Conservation (phyloP, 2,888 invertebrate genomes). For the Protonemura montana region DNA sequence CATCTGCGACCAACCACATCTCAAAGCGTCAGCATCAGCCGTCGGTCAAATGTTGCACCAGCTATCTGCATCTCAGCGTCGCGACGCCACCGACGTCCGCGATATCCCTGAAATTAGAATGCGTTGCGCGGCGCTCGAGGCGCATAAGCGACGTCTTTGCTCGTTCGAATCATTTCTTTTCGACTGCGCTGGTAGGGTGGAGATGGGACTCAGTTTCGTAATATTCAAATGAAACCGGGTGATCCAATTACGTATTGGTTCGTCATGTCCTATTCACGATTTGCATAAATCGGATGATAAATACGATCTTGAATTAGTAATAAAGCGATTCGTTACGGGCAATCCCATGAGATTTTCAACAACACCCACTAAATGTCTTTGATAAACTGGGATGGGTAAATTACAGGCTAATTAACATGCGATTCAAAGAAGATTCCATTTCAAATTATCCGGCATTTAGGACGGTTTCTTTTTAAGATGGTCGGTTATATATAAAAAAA, state of each 20-base stretch:
- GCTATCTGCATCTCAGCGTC: conserved; percentile 15
- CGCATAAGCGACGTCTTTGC: not conserved
- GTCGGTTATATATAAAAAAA: too few species aligned
- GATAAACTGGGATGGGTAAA: not conserved
- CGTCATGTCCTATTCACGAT: not conserved
- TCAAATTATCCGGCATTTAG: too few species aligned
- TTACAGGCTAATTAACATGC: not conserved
- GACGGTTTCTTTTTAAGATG: too few species aligned
- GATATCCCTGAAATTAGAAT: not conserved
- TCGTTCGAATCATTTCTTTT: not conserved
- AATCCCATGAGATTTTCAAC: not conserved
- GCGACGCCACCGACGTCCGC: not conserved
- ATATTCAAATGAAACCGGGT: not conserved
- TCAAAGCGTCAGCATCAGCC: not conserved
- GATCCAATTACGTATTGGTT: not conserved
- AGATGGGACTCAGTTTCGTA: not conserved
- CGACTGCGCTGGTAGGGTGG: not conserved
- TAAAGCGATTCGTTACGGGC: not conserved
- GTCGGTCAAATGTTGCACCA: not conserved
- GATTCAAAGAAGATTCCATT: not conserved
- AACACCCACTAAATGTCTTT: not conserved
- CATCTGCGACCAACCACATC: conserved; percentile 31
- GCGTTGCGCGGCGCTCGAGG: not conserved
- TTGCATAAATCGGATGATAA: not conserved
- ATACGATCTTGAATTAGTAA: not conserved